Conservation (phyloP, 2,113 vertebrate species). For the Acanthochromis polyacanthus region DNA sequence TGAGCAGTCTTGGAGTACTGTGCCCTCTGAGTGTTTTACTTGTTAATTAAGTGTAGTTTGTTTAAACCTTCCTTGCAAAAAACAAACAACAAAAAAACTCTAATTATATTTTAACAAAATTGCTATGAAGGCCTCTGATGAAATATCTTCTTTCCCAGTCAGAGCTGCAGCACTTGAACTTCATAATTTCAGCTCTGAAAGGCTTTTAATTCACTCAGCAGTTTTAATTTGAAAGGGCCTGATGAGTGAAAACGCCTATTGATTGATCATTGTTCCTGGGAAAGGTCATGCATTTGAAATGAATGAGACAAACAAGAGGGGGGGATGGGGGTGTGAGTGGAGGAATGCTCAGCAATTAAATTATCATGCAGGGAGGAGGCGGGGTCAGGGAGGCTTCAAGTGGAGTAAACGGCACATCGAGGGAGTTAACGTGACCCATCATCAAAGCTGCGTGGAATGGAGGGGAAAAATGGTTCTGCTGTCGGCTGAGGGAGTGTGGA, state of each 20-base stretch:
- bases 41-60: background rate
- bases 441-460: constrained; percentile 55
- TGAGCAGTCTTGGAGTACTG: no score
- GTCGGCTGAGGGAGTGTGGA: constrained; percentile 24
- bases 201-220: constrained; percentile 71
- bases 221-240: constrained; percentile 77
- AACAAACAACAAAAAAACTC: background rate
- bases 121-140: constrained; percentile 8
- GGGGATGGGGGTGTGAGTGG: constrained; percentile 29
- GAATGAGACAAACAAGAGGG: constrained; percentile 62
- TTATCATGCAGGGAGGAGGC: constrained; percentile 60
- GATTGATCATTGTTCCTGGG: constrained; percentile 79
- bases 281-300: constrained; percentile 84
- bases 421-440: constrained; percentile 56
- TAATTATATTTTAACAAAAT: background rate
- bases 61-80: background rate
- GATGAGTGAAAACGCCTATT: constrained; percentile 80
- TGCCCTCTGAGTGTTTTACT: no score
- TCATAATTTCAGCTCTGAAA: constrained; percentile 51
- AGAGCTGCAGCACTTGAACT: constrained; percentile 45
- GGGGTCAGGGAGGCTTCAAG: constrained; percentile 44
- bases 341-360: constrained; percentile 71
- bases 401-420: constrained; percentile 61
- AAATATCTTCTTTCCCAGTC: constrained; percentile 48
- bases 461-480: constrained; percentile 60